Conservation (phyloP, 1,140 invertebrate genomes). For the Rhyzopertha dominica region DNA sequence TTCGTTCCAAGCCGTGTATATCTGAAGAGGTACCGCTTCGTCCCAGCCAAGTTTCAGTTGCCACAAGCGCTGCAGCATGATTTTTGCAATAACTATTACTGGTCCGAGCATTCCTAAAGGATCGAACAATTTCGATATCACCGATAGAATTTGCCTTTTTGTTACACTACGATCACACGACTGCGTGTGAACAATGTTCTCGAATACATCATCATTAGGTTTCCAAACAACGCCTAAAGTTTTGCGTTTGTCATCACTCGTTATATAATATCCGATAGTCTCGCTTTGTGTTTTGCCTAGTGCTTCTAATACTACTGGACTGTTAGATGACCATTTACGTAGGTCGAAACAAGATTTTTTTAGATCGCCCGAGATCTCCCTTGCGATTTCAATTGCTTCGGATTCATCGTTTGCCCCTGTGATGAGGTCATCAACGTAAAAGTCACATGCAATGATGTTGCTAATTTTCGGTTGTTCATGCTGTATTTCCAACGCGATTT, state of each 20-base stretch:
- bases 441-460: constrained; percentile 10
- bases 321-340: constrained; percentile 43
- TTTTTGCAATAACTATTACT: constrained; percentile 25
- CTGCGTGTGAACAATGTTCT: constrained; percentile 7
- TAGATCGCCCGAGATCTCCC: too few relatives aligned
- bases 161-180: neutral
- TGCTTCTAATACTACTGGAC: neutral
- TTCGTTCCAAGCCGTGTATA: too few relatives aligned
- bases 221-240: constrained; percentile 11
- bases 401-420: constrained; percentile 20
- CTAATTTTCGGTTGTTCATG: neutral
- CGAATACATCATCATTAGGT: constrained; percentile 3
- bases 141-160: constrained; percentile 25
- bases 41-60: constrained; percentile 26
- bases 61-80: constrained; percentile 31
- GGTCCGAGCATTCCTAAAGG: constrained; percentile 31
- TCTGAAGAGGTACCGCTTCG: constrained; percentile 13
- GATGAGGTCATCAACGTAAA: constrained; percentile 24
- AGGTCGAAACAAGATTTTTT: constrained; percentile 40
- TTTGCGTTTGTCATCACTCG: constrained; percentile 6
- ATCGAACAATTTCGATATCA: too few relatives aligned
- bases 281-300: neutral
- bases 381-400: constrained; percentile 19
- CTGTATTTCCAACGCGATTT: constrained; percentile 19
- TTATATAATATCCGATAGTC: neutral